Evolutionary conservation across 2,797 vertebrate genomes (phyloP).

Genomic region (Gallirallus australis): DNA sequence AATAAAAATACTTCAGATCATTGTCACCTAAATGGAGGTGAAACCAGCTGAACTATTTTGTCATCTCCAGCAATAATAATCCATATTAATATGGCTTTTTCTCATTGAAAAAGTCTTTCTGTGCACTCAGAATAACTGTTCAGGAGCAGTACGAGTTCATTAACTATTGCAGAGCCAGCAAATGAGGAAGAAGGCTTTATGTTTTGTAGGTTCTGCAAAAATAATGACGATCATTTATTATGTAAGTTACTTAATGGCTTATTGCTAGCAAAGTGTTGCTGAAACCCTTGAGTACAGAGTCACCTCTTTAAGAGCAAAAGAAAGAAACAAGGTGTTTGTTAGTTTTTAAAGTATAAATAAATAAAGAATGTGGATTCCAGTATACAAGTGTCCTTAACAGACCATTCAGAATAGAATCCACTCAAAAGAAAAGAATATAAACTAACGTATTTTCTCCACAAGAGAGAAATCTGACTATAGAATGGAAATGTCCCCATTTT

Average conservation of each 20-base stretch:
- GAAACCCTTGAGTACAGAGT: neutral
- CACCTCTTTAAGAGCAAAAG: neutral
- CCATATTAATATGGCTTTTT: neutral
- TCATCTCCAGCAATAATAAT: neutral
- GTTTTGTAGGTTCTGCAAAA: constrained; percentile 16
- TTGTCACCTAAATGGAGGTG: neutral
- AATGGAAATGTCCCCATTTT: neutral
- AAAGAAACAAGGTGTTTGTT: neutral
- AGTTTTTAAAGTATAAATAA: neutral
- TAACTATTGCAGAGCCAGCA: constrained; percentile 10
- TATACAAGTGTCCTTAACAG: neutral
- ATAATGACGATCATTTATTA: neutral
- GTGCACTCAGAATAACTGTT: neutral
- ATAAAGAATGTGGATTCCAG: neutral
- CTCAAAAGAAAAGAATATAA: neutral
- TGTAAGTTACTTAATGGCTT: constrained; percentile 16
- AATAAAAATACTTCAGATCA: neutral
- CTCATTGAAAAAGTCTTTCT: neutral
- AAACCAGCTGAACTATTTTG: neutral
- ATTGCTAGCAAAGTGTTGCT: constrained; percentile 3
- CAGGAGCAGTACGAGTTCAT: neutral
- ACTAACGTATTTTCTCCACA: neutral
- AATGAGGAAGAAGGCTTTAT: neutral
- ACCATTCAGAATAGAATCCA: neutral
- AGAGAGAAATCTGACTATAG: neutral